Evolutionary conservation across 2,888 invertebrate genomes (phyloP), one percentile per base, ranked within the genome.

Genomic region (Escarpia spicata): DNA sequence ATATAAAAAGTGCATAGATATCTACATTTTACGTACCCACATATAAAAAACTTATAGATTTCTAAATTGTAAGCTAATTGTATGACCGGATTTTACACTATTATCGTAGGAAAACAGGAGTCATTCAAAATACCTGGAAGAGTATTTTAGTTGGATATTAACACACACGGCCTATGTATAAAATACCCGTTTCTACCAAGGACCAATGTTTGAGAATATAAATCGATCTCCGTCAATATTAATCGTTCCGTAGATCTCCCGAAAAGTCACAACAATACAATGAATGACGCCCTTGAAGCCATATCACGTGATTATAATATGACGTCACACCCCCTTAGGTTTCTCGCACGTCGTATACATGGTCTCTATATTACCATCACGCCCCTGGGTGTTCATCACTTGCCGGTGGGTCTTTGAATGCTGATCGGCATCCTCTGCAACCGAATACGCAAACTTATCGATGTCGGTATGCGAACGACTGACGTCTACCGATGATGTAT

Each of bases 401-500:
- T 26, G 75, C 75, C n/a, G 19, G 19, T n/a, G 75, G 19, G 75
- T 75, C 75, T 75, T 75, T 26, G 75, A 75, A 75, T 75, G 75
- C 26, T 6, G 75, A 19, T 26, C 26, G n/a, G 75, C 75, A 26
- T 75, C 75, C 3, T 26, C 19, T 75, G 75, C 75, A 75, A 75
- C n/a, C 75, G 75, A 75, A 75, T 75, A 75, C 75, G 75, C 75
- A 75, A 75, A 75, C 75, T 75, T 75, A 75, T 75, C 75, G 75
- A n/a, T 75, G 75, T 26, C 26, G 75, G 75, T 26, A 75, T 75
- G 75, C 26, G 75, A 75, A 26, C 75, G 75, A 75, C 75, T 75
- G 75, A 75, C 75, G 75, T 75, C 75, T 75, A 26, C 75, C 19
- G 75, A 75, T 75, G 75, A 75, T 75, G 75, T 75, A 75, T 75